Conservation (phyloP, 2,888 invertebrate genomes). For the Conistra vaccinii region DNA sequence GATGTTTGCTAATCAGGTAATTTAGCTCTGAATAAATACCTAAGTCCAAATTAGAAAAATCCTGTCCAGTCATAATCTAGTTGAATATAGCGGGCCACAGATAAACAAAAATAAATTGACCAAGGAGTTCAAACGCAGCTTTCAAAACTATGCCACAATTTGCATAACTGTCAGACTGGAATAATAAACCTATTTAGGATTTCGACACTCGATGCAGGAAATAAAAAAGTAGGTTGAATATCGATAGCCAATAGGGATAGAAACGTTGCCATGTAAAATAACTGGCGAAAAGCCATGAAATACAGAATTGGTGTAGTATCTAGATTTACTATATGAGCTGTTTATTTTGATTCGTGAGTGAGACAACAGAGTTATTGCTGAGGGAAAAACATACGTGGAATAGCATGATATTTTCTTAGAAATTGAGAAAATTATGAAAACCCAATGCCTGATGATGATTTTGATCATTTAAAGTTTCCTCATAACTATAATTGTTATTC, state of each 20-base stretch:
- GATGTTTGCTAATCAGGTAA: too few species aligned
- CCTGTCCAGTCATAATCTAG: neutral
- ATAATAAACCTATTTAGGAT: slow-evolving; percentile 37
- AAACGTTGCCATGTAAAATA: slow-evolving; percentile 50
- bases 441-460: neutral
- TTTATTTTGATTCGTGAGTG: slow-evolving; percentile 33
- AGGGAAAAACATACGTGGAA: neutral
- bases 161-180: slow-evolving; percentile 36
- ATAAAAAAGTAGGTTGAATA: slow-evolving; percentile 49
- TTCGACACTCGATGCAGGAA: slow-evolving; percentile 26
- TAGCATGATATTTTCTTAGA: neutral
- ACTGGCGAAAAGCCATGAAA: slow-evolving; percentile 49
- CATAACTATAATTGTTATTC: too few species aligned
- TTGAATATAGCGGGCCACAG: neutral
- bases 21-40: neutral
- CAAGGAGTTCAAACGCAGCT: slow-evolving; percentile 27
- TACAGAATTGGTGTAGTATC: slow-evolving; percentile 15
- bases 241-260: slow-evolving; percentile 42
- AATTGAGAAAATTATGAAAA: neutral
- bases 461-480: neutral
- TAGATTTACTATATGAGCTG: slow-evolving; percentile 31
- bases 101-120: slow-evolving; percentile 29
- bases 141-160: slow-evolving; percentile 45
- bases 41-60: too few species aligned
- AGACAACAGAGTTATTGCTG: slow-evolving; percentile 30